A percentile compares a stretch with the other conserved stretches of the same genome.
Evolutionary conservation across 2,888 invertebrate genomes (phyloP).

Genomic region (Andrena chrysosceles): DNA sequence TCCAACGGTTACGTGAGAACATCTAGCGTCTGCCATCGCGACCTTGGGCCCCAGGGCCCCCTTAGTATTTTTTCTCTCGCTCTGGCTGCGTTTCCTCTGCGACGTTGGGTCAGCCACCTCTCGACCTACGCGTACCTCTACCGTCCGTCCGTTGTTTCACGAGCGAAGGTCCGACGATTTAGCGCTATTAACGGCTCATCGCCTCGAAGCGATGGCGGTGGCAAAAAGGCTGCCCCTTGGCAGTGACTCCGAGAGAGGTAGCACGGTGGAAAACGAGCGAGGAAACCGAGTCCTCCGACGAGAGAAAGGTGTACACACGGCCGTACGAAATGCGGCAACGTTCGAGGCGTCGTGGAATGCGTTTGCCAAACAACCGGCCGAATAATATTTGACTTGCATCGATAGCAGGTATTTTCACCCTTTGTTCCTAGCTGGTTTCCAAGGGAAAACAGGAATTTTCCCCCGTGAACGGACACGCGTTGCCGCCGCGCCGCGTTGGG

Average conservation of each 20-base stretch:
- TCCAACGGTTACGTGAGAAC: slow-evolving; percentile 50
- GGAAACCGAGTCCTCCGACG: neutral
- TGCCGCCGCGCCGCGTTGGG: slow-evolving; percentile 19
- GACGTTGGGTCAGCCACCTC: slow-evolving; percentile 57
- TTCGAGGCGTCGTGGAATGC: neutral
- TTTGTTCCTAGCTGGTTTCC: slow-evolving; percentile 4
- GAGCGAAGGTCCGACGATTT: slow-evolving; percentile 55
- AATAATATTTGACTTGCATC: slow-evolving; percentile 25
- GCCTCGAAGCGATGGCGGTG: slow-evolving; percentile 21
- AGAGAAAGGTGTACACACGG: neutral
- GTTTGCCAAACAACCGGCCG: neutral
- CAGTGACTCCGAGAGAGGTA: slow-evolving; percentile 1
- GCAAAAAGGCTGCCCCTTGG: slow-evolving; percentile 36
- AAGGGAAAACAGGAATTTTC: slow-evolving; percentile 42
- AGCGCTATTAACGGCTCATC: slow-evolving; percentile 34
- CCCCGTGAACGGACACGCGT: neutral
- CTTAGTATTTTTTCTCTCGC: slow-evolving; percentile 21
- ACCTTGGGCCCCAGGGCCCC: slow-evolving; percentile 45
- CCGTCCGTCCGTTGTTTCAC: slow-evolving; percentile 12
- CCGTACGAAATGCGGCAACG: neutral
- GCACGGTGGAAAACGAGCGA: neutral
- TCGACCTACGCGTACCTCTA: slow-evolving; percentile 41
- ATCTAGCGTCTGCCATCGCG: slow-evolving; percentile 11
- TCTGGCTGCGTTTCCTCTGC: neutral
- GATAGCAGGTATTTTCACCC: slow-evolving; percentile 2